A percentile compares a stretch with the other conserved stretches of the same genome.
phyloP scores from a whole-genome alignment of 1,140 invertebrate genomes.

The Sesamia nonagrioides region DNA sequence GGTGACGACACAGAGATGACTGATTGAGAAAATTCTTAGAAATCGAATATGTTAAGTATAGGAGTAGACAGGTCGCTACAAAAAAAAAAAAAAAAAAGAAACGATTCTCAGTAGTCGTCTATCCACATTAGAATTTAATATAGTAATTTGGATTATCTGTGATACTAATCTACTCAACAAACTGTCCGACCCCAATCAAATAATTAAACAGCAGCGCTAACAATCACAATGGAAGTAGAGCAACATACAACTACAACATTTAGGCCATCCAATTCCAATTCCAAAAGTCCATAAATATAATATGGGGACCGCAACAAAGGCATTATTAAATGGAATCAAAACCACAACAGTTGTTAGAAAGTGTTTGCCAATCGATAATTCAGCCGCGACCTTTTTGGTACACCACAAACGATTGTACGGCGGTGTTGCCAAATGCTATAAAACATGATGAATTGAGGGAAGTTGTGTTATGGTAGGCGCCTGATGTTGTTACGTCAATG shows the following conservation, averaged over 20 bases:
- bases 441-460: constrained; percentile 30
- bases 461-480: constrained; percentile 14
- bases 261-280: background rate
- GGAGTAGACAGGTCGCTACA: too few species aligned
- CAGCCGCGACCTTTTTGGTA: constrained; percentile 11
- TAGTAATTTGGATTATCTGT: background rate
- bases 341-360: constrained; percentile 34
- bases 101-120: too few species aligned
- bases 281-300: constrained; percentile 22
- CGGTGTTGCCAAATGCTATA: constrained; percentile 32
- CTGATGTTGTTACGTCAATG: constrained; percentile 23
- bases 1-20: too few species aligned
- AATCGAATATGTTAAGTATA: too few species aligned
- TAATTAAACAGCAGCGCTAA: background rate
- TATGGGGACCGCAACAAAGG: constrained; percentile 21
- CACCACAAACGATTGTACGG: constrained; percentile 27
- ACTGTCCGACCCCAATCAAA: background rate
- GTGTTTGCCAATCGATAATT: constrained; percentile 28
- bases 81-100: too few species aligned
- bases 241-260: too few species aligned
- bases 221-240: background rate
- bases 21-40: too few species aligned
- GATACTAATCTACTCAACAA: background rate
- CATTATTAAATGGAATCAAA: constrained; percentile 12
- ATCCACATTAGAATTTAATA: too few species aligned